Percentiles rank a stretch among this genome's conserved stretches.
These are phyloP conservation scores for Glaucidium brasilianum DNA, from an alignment of 2,113 vertebrate species.

Conservation along the genomic window DNA sequence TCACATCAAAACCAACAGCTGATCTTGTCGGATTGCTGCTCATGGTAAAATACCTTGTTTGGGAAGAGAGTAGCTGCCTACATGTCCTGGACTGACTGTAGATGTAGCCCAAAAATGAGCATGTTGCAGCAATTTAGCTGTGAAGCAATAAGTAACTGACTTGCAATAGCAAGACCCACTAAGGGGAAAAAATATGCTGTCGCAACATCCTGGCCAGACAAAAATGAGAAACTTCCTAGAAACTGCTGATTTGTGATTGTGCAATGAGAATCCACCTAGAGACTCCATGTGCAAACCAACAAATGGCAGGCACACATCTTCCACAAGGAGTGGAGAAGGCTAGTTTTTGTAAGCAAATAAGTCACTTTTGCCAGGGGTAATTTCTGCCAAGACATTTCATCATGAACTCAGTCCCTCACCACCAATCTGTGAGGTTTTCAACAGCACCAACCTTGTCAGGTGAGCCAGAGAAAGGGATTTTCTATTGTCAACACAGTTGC, in stretches of 20 bases:
- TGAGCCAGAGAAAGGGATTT: not conserved
- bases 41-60: not conserved
- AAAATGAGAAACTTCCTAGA: constrained; percentile 2
- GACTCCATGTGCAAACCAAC: not conserved
- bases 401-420: rapidly evolving
- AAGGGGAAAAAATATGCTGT: not conserved
- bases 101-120: not conserved
- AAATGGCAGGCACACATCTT: not conserved
- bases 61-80: not conserved
- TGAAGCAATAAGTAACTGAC: not conserved
- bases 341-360: not conserved
- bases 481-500: not conserved
- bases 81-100: not conserved
- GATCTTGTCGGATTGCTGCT: not conserved
- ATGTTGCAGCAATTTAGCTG: not conserved
- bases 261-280: not conserved
- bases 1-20: not conserved
- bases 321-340: not conserved
- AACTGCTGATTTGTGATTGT: not conserved
- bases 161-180: not conserved
- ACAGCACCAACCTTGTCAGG: not conserved
- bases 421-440: not conserved
- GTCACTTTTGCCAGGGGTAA: not conserved
- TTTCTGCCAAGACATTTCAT: not conserved
- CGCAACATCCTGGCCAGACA: not conserved